Conservation (phyloP, 2,797 vertebrate genomes). For the Epinephelus coioides region DNA sequence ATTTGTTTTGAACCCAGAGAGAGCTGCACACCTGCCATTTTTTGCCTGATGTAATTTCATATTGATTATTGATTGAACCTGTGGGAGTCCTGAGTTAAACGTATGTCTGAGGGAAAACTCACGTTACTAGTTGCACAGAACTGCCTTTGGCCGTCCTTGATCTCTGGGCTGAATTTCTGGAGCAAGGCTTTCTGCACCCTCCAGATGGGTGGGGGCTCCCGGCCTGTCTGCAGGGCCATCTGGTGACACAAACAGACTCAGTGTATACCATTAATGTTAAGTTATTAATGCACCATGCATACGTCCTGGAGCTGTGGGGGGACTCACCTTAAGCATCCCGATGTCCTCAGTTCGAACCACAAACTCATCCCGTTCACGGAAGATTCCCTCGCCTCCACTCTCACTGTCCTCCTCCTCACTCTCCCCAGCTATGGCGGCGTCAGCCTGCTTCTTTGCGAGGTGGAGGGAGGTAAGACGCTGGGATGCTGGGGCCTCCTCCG, state of each 20-base stretch:
- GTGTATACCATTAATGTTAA: background rate
- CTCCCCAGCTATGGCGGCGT: constrained; percentile 91
- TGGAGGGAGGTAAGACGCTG: constrained; percentile 89
- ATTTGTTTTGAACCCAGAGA: background rate
- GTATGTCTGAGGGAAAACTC: constrained; percentile 71
- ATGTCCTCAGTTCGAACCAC: constrained; percentile 93
- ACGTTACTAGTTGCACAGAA: constrained; percentile 96
- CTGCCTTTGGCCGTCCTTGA: constrained; percentile 94
- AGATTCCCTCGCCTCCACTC: constrained; percentile 93
- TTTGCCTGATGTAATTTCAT: background rate
- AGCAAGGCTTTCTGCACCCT: constrained; percentile 94
- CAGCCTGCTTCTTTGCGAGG: constrained; percentile 92
- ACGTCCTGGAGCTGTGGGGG: background rate
- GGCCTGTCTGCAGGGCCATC: constrained; percentile 93
- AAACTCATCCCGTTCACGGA: constrained; percentile 93
- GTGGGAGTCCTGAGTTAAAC: background rate
- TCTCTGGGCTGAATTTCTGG: constrained; percentile 95
- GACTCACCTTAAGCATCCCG: constrained; percentile 89
- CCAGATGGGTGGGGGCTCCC: constrained; percentile 95
- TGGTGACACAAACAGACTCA: constrained; percentile 57
- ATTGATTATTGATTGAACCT: background rate
- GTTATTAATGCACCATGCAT: background rate
- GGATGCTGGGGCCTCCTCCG: constrained; percentile 86
- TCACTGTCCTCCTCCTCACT: constrained; percentile 93
- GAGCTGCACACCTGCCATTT: background rate